phyloP scores from a whole-genome alignment of 2,888 invertebrate genomes.

The Tiphia femorata region DNA sequence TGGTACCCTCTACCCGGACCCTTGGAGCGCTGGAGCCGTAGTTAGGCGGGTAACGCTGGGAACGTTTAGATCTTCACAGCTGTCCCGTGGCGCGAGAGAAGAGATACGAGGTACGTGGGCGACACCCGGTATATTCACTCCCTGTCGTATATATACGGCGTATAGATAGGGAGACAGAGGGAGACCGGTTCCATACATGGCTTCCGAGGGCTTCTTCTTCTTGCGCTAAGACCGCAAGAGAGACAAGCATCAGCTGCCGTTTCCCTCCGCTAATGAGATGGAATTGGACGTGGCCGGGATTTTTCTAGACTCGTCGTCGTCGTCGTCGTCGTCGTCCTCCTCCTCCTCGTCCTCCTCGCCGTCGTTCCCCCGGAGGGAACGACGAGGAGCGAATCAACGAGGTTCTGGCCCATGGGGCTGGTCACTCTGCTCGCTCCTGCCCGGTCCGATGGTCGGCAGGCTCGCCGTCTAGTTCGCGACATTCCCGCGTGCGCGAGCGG shows the following conservation, averaged over 20 bases:
- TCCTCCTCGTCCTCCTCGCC: too few relatives aligned
- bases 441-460: slow-evolving; percentile 14
- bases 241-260: slow-evolving; percentile 69
- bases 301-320: slow-evolving; percentile 63
- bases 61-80: slow-evolving; percentile 32
- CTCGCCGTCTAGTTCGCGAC: slow-evolving; percentile 62
- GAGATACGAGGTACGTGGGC: slow-evolving; percentile 54
- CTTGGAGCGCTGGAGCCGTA: slow-evolving; percentile 5
- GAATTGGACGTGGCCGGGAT: slow-evolving; percentile 69
- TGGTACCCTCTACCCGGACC: not conserved
- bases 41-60: slow-evolving; percentile 16
- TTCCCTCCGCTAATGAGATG: slow-evolving; percentile 69
- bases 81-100: slow-evolving; percentile 28
- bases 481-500: slow-evolving; percentile 65
- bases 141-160: slow-evolving; percentile 42
- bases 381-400: slow-evolving; percentile 40
- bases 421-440: slow-evolving; percentile 23
- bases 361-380: too few relatives aligned
- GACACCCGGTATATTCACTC: slow-evolving; percentile 61
- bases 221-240: slow-evolving; percentile 63
- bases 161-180: slow-evolving; percentile 59
- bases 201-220: slow-evolving; percentile 67
- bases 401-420: slow-evolving; percentile 13
- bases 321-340: too few relatives aligned
- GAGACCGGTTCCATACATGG: slow-evolving; percentile 69